phyloP scores from a whole-genome alignment of 2,888 invertebrate genomes.

The Lucinisca nassula region DNA sequence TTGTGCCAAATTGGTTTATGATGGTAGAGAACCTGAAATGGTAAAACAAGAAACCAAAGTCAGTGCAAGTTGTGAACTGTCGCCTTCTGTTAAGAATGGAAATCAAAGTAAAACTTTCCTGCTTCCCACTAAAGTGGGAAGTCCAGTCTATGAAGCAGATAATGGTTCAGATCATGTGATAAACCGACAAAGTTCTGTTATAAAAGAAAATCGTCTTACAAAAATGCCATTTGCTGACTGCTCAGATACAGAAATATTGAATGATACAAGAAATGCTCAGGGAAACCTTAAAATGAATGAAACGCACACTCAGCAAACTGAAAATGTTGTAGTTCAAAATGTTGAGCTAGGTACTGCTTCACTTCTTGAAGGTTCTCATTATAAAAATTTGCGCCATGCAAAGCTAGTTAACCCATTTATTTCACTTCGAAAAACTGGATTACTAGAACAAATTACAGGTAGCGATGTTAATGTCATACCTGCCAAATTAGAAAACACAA shows the following conservation, averaged over 20 bases:
- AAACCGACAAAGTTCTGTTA: not conserved
- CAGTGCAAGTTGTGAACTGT: not conserved
- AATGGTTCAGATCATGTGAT: not conserved
- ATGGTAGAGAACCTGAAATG: not conserved
- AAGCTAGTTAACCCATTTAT: slow-evolving; percentile 52
- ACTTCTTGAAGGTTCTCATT: slow-evolving; percentile 63
- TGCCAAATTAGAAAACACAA: not conserved
- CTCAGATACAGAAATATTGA: not conserved
- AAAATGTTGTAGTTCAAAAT: not conserved
- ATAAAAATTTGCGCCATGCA: slow-evolving; percentile 58
- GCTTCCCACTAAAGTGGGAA: not conserved
- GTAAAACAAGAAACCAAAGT: not conserved
- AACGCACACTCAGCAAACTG: not conserved
- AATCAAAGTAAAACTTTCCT: not conserved
- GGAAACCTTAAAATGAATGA: not conserved
- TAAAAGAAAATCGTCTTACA: not conserved
- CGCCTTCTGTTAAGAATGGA: not conserved
- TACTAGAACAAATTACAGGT: not conserved
- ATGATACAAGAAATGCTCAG: not conserved
- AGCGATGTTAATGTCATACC: not conserved
- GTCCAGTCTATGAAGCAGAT: not conserved
- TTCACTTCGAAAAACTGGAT: not conserved
- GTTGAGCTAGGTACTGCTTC: slow-evolving; percentile 45
- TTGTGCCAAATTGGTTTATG: not conserved
- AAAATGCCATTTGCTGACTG: not conserved